Percentiles rank a stretch among this genome's conserved stretches.
phyloP scores from a whole-genome alignment of 1,140 invertebrate genomes.

The Ridgeia piscesae region DNA sequence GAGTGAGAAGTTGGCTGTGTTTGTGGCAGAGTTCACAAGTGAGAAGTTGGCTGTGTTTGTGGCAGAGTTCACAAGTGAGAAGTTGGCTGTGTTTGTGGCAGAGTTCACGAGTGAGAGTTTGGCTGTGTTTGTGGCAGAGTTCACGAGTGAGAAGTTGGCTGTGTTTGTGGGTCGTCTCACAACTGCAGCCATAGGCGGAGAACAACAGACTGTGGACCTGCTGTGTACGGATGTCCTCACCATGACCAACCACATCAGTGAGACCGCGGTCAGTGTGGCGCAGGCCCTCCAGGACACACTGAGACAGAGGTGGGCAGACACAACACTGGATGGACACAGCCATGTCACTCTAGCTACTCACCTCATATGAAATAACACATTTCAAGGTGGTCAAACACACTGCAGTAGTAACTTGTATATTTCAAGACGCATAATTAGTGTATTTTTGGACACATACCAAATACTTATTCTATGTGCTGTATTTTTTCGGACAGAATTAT shows the following conservation, averaged over 20 bases:
- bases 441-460: too few species aligned
- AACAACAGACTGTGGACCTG: conserved; percentile 6
- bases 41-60: not conserved
- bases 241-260: not conserved
- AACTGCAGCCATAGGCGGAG: not conserved
- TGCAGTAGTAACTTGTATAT: too few species aligned
- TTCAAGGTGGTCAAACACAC: too few species aligned
- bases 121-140: not conserved
- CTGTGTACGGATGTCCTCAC: conserved; percentile 10
- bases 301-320: not conserved
- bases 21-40: too few species aligned
- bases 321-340: too few species aligned
- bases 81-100: not conserved
- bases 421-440: too few species aligned
- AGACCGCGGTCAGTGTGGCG: not conserved
- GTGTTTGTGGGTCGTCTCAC: not conserved
- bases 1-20: not conserved
- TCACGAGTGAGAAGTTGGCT: not conserved
- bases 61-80: not conserved
- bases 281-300: not conserved
- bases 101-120: not conserved
- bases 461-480: too few species aligned
- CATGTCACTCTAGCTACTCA: too few species aligned
- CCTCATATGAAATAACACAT: too few species aligned
- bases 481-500: too few species aligned